Evolutionary conservation across 2,797 vertebrate species (phyloP).

Genomic region (Neoniphon sammara): DNA sequence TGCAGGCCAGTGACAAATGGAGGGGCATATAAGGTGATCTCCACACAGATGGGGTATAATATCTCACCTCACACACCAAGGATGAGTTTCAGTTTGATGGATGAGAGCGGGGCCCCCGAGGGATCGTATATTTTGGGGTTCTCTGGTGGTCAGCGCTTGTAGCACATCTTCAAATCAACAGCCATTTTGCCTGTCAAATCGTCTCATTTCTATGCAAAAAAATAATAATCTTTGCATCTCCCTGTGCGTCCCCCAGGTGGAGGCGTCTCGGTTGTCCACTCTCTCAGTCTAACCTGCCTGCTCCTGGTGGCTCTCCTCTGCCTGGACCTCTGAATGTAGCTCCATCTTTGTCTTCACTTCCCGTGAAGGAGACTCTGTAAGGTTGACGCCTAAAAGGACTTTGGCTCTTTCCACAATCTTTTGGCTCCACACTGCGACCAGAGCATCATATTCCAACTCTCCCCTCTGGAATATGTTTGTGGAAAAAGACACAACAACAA

Average conservation of each 20-base stretch:
- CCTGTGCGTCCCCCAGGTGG: conserved; percentile 81
- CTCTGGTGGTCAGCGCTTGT: neutral
- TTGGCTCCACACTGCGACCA: conserved; percentile 64
- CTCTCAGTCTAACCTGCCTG: conserved; percentile 82
- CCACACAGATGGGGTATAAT: conserved; percentile 52
- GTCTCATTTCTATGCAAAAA: neutral
- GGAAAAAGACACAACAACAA: conserved; percentile 59
- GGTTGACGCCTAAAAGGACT: conserved; percentile 83
- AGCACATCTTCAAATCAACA: conserved; percentile 14
- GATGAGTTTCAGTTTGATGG: conserved; percentile 46
- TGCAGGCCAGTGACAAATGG: conserved; percentile 66
- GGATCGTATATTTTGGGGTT: neutral
- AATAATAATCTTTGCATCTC: conserved; percentile 12
- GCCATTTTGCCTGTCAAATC: neutral
- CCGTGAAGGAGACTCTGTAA: conserved; percentile 82
- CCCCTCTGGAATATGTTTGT: conserved; percentile 72
- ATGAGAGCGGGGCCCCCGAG: conserved; percentile 23
- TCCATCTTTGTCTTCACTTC: conserved; percentile 79
- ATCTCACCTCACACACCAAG: conserved; percentile 44
- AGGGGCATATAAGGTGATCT: conserved; percentile 59
- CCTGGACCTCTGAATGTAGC: conserved; percentile 94
- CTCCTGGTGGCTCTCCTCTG: conserved; percentile 84
- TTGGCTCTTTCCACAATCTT: conserved; percentile 82
- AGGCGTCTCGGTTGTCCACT: conserved; percentile 58
- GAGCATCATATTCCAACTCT: conserved; percentile 70